Conservation (phyloP, 1,140 invertebrate species). For the Scaptodrosophila lebanonensis region DNA sequence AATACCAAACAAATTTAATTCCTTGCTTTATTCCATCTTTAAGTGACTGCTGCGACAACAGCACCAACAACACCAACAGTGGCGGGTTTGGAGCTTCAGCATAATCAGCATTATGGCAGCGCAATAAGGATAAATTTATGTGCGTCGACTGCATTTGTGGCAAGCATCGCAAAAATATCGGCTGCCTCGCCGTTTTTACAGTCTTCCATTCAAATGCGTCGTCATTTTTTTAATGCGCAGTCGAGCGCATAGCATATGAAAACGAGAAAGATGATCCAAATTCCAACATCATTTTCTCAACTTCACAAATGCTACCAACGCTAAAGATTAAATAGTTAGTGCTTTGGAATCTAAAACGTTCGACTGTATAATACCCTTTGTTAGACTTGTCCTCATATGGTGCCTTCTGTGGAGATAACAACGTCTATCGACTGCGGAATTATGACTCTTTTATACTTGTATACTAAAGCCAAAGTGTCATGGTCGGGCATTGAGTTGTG, state of each 20-base stretch:
- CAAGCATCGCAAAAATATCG: constrained; percentile 25
- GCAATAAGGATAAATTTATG: constrained; percentile 63
- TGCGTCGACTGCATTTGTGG: too few relatives aligned
- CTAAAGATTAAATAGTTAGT: too few relatives aligned
- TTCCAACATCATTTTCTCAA: constrained; percentile 38
- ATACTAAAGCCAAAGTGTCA: too few relatives aligned
- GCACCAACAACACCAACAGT: background rate
- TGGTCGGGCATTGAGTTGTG: too few relatives aligned
- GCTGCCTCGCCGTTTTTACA: constrained; percentile 6
- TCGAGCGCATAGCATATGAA: background rate
- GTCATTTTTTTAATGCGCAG: constrained; percentile 46
- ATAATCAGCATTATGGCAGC: constrained; percentile 62
- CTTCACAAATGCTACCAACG: too few relatives aligned
- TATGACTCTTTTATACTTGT: too few relatives aligned
- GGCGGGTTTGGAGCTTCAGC: constrained; percentile 10
- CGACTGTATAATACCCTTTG: too few relatives aligned
- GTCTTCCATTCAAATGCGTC: constrained; percentile 44
- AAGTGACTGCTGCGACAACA: constrained; percentile 1
- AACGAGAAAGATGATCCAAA: constrained; percentile 22
- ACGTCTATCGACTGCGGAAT: too few relatives aligned
- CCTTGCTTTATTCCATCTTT: constrained; percentile 43
- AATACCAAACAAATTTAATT: constrained; percentile 40
- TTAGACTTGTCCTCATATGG: too few relatives aligned
- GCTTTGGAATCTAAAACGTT: too few relatives aligned
- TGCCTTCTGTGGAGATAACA: too few relatives aligned